Evolutionary conservation across 2,797 vertebrate genomes (phyloP).

Genomic region (Myotis findleyi): DNA sequence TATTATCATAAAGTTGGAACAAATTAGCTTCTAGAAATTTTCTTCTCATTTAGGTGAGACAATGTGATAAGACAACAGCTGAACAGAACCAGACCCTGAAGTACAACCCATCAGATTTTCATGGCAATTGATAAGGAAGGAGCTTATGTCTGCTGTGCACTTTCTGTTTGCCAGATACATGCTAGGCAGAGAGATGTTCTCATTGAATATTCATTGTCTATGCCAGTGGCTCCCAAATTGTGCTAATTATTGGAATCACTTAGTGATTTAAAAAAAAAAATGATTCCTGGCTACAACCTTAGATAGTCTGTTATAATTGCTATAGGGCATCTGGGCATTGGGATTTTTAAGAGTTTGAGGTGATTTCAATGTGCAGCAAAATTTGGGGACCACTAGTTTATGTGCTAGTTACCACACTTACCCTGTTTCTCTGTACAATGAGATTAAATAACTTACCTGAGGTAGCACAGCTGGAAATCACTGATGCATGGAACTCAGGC

Average conservation of each 20-base stretch:
- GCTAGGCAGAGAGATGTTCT: neutral
- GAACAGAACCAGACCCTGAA: neutral
- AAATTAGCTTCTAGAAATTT: conserved; percentile 19
- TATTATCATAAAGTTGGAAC: conserved; percentile 37
- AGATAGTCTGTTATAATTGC: neutral
- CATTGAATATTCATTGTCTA: neutral
- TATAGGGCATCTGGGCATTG: neutral
- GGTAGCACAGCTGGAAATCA: neutral
- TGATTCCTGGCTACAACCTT: neutral
- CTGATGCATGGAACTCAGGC: neutral
- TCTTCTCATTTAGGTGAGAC: neutral
- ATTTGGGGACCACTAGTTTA: neutral
- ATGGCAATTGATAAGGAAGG: neutral
- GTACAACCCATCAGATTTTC: neutral
- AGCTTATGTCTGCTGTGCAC: neutral
- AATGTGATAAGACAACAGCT: conserved; percentile 19
- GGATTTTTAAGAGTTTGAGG: neutral
- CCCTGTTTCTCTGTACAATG: neutral
- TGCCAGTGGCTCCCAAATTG: neutral
- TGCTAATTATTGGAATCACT: neutral
- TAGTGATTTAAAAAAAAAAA: neutral
- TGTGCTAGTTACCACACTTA: neutral
- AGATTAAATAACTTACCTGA: neutral
- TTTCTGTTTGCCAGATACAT: neutral
- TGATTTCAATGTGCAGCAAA: neutral